Evolutionary conservation across 2,113 vertebrate genomes (phyloP), one percentile per base, ranked within the genome.

Genomic region (Candoia aspera): DNA sequence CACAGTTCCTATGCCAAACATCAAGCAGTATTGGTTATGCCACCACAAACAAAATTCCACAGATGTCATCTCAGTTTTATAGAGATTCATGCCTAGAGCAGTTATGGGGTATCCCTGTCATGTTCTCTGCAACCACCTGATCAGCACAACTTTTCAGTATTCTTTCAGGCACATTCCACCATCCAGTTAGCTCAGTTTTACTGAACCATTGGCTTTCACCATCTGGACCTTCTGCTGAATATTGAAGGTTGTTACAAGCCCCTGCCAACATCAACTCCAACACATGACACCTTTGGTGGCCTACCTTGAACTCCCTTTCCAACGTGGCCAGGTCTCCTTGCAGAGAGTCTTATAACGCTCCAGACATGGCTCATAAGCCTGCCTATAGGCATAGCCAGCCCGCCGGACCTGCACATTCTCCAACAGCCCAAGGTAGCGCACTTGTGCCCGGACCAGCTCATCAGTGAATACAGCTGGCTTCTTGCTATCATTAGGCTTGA

Each of bases 401-500:
- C 98, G 95, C 0, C 98, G 95, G 62, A 98, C 98, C 37, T 97
- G 94, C 73, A 98, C 97, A 0, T 98, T 98, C 96, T 98, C 98
- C 94, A 98, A 55, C 93, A 98, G 96, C 11, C 98, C 98, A 91
- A 98, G 96, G 95, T 98, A 98, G 15, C 94, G 96, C 1, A 89
- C 37, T 95, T 98, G 98, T 0, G 59, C 89, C 55, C 94, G 96
- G 87, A 98, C 98, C 95, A 98, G 94, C 54, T 92, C 95, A 0
- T 95, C 95, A 0, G 93, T 96, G 96, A 98, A 98, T 49, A 94
- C 87, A 49, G 93, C 94, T 0, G 84, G 92, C 0, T 95, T 62
- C 42, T 98, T 97, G 79, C 91, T 95, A 42, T 98, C 96, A 0
- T 98, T 98, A 95, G 98, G 98, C 59, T 98, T 98, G 95, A 98